These are phyloP conservation scores for Micropterix aruncella DNA, from an alignment of 2,888 invertebrate genomes.

Conservation along the genomic window DNA sequence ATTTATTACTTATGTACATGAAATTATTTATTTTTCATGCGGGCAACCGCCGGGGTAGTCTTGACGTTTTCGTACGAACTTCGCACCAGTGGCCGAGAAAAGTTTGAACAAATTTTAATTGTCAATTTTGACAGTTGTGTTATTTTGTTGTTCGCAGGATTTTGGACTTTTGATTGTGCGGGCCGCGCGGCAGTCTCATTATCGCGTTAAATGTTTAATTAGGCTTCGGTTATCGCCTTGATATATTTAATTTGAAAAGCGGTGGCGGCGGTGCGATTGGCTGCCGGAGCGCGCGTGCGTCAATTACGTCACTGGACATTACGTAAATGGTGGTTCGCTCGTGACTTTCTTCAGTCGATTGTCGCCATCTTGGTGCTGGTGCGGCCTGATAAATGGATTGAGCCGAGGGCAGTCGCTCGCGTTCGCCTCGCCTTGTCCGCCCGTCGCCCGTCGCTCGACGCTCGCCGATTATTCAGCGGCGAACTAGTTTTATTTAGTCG, in stretches of 20 bases:
- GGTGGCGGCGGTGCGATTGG: too few species aligned
- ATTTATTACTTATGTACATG: too few species aligned
- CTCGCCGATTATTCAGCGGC: too few species aligned
- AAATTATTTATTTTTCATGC: too few species aligned
- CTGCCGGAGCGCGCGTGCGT: constrained; percentile 1
- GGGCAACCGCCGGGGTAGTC: neutral
- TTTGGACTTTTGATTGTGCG: too few species aligned
- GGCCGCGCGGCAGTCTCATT: too few species aligned
- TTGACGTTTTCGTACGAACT: neutral
- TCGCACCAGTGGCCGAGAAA: neutral
- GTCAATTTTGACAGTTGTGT: neutral
- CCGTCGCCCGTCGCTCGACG: constrained; percentile 8
- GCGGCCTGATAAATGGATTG: constrained; percentile 5
- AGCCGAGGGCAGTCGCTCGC: constrained; percentile 5
- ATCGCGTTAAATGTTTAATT: too few species aligned
- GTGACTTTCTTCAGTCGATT: constrained; percentile 12
- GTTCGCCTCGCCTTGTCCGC: constrained; percentile 8
- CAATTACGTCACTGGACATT: constrained; percentile 11
- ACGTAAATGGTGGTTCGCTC: constrained; percentile 11
- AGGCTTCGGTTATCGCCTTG: too few species aligned
- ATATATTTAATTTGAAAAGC: too few species aligned
- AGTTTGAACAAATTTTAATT: neutral
- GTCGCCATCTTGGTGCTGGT: constrained; percentile 11
- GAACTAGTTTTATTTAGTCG: too few species aligned
- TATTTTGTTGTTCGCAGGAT: too few species aligned